phyloP scores from a whole-genome alignment of 2,113 vertebrate species.

The Poecilia latipinna region DNA sequence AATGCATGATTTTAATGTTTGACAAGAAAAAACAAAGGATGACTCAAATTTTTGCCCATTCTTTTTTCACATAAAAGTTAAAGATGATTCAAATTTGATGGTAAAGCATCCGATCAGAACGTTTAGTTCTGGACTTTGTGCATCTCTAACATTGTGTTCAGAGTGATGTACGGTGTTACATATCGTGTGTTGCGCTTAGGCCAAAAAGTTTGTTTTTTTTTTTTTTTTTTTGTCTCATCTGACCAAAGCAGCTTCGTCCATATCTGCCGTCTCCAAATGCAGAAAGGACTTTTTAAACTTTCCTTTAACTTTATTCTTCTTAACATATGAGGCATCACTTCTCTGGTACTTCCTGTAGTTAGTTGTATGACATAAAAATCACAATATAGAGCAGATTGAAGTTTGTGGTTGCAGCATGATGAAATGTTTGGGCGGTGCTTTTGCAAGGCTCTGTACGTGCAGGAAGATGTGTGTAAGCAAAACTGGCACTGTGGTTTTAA shows the following conservation, averaged over 20 bases:
- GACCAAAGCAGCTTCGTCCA: neutral
- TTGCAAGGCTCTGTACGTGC: neutral
- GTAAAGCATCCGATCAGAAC: no score
- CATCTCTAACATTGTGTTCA: neutral
- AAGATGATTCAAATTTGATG: no score
- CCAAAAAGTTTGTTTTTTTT: neutral
- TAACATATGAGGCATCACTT: neutral
- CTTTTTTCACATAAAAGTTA: no score
- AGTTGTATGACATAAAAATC: neutral
- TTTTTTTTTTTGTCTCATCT: neutral
- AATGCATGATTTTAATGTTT: no score
- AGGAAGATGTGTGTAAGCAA: constrained; percentile 4
- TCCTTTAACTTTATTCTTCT: neutral
- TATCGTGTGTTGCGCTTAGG: neutral
- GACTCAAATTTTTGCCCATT: no score
- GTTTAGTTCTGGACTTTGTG: neutral
- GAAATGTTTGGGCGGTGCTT: neutral
- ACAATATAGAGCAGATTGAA: neutral
- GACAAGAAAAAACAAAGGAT: no score
- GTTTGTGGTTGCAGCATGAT: neutral
- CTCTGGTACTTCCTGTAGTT: neutral
- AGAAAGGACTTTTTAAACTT: no score
- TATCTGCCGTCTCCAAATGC: no score
- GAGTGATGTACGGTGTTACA: neutral
- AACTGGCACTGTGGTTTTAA: constrained; percentile 13